phyloP scores from a whole-genome alignment of 35 echinoderm and acorn worm species.

The Diadema setosum region DNA sequence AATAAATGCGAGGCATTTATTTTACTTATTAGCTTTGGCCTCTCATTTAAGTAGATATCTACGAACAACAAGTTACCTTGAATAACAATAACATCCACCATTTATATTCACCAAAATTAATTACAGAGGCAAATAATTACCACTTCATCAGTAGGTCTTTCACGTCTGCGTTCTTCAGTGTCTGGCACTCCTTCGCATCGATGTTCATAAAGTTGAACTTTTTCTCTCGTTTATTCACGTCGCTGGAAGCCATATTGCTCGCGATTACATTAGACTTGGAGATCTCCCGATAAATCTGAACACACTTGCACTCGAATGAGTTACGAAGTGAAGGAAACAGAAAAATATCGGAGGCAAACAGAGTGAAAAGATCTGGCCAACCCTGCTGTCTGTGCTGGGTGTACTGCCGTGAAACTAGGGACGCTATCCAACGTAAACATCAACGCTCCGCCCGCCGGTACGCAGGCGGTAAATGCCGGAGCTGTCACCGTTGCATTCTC shows the following conservation, averaged over 20 bases:
- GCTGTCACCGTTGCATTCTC: too few relatives aligned
- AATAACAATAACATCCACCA: background rate
- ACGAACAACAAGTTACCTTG: background rate
- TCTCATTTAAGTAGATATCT: too few relatives aligned
- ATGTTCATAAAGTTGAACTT: background rate
- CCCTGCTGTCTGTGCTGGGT: too few relatives aligned
- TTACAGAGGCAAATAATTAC: background rate
- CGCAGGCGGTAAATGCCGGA: too few relatives aligned
- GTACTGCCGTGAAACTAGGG: background rate
- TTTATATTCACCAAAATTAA: background rate
- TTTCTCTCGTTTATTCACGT: background rate
- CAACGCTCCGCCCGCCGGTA: too few relatives aligned
- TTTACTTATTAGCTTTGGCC: too few relatives aligned
- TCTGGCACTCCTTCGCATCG: background rate
- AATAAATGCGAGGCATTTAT: too few relatives aligned
- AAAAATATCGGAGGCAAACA: background rate
- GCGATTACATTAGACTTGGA: background rate
- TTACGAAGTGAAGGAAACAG: background rate
- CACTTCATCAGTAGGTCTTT: conserved; percentile 38
- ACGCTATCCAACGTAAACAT: too few relatives aligned
- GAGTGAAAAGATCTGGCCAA: background rate
- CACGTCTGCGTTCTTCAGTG: background rate
- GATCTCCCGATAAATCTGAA: background rate
- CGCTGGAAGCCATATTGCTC: background rate
- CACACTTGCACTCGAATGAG: background rate